Evolutionary conservation across 2,797 vertebrate genomes (phyloP).

Genomic region (Pseudochaenichthys georgianus): DNA sequence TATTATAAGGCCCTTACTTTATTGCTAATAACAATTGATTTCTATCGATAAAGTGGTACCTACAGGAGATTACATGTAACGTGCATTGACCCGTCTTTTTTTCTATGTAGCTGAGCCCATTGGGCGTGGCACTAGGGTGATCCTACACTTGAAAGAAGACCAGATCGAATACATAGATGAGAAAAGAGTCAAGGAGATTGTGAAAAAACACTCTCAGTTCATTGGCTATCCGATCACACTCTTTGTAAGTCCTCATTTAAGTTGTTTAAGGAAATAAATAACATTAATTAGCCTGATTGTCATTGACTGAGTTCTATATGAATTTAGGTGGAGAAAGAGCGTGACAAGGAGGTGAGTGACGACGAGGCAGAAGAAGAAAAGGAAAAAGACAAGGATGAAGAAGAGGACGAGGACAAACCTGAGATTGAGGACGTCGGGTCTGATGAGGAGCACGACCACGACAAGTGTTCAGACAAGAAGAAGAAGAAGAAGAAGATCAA

Average conservation of each 20-base stretch:
- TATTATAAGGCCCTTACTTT: not conserved
- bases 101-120: slow-evolving; percentile 87
- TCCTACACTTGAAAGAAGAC: slow-evolving; percentile 93
- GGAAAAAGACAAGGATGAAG: slow-evolving; percentile 85
- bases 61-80: not conserved
- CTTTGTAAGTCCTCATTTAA: slow-evolving; percentile 83
- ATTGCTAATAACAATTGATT: not conserved
- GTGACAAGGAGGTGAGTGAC: slow-evolving; percentile 96
- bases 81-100: slow-evolving; percentile 5
- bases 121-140: slow-evolving; percentile 92
- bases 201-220: slow-evolving; percentile 96
- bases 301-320: not conserved
- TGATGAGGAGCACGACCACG: slow-evolving; percentile 89
- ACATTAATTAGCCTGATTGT: not conserved
- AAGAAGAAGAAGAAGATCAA: slow-evolving; percentile 96
- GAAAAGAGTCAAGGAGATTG: slow-evolving; percentile 90
- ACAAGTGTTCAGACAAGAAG: slow-evolving; percentile 91
- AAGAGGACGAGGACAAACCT: slow-evolving; percentile 90
- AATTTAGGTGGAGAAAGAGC: slow-evolving; percentile 92
- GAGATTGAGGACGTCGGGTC: slow-evolving; percentile 91
- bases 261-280: too few species aligned
- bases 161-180: slow-evolving; percentile 93
- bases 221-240: slow-evolving; percentile 95
- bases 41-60: not conserved
- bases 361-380: slow-evolving; percentile 90